Evolutionary conservation across 2,797 vertebrate genomes (phyloP).

Genomic region (Hippocampus kuda): DNA sequence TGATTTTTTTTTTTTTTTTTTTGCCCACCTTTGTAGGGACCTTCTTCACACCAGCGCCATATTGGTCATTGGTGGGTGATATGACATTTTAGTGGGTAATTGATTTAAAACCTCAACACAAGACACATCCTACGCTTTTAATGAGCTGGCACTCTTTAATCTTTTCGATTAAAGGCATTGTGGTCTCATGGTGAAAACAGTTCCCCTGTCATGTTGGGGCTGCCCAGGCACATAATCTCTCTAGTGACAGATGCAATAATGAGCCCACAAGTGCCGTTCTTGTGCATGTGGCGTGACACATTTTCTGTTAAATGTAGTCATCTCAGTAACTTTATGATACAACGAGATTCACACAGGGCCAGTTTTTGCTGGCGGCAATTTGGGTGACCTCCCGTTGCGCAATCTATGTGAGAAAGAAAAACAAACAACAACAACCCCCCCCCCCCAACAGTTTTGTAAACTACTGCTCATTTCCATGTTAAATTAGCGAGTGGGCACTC

Average conservation of each 20-base stretch:
- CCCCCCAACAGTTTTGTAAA: too few relatives aligned
- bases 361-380: too few relatives aligned
- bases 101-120: conserved; percentile 3
- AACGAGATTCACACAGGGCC: too few relatives aligned
- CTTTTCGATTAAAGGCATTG: not conserved
- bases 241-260: not conserved
- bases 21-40: not conserved
- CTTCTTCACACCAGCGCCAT: not conserved
- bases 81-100: not conserved
- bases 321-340: too few relatives aligned
- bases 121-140: conserved; percentile 3
- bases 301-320: not conserved
- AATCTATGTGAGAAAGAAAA: too few relatives aligned
- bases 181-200: not conserved
- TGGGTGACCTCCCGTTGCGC: too few relatives aligned
- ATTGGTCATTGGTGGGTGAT: not conserved
- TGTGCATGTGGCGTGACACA: not conserved
- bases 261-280: not conserved
- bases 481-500: too few relatives aligned
- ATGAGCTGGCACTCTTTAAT: not conserved
- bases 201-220: not conserved
- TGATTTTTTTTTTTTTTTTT: too few relatives aligned
- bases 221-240: not conserved
- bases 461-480: too few relatives aligned
- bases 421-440: too few relatives aligned